phyloP scores from a whole-genome alignment of 1,140 invertebrate species.

The Procambarus clarkii region DNA sequence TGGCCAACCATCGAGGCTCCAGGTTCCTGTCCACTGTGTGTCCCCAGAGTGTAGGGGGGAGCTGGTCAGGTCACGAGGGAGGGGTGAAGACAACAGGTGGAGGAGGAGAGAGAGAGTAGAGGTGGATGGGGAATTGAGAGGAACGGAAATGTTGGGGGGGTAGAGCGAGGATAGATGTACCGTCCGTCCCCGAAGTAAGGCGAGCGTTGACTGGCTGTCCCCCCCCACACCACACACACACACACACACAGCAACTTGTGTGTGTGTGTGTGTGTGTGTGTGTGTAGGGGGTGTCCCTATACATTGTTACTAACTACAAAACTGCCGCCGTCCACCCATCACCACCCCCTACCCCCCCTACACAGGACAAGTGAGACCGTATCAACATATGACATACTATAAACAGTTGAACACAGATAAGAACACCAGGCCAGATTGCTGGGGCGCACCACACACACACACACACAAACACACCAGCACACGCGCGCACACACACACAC shows the following conservation, averaged over 20 bases:
- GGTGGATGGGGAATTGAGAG: background rate
- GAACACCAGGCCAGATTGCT: slow-evolving; percentile 1
- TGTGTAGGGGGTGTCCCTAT: too few species aligned
- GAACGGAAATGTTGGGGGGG: background rate
- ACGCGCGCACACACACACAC: slow-evolving; percentile 46
- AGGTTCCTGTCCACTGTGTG: too few species aligned
- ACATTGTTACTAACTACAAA: too few species aligned
- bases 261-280: background rate
- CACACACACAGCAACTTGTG: background rate
- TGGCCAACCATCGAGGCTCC: too few species aligned
- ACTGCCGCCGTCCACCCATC: too few species aligned
- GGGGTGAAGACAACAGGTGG: background rate
- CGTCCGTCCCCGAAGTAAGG: slow-evolving; percentile 17
- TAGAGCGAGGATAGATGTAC: background rate
- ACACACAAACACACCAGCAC: slow-evolving; percentile 40
- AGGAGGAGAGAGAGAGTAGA: background rate
- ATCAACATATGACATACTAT: slow-evolving; percentile 10
- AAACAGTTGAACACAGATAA: slow-evolving; percentile 26
- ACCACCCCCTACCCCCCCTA: too few species aligned
- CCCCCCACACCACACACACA: too few species aligned
- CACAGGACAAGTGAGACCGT: background rate
- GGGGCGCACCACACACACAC: slow-evolving; percentile 20
- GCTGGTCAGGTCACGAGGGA: background rate
- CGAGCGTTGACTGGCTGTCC: slow-evolving; percentile 37
- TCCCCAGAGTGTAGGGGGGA: too few species aligned